Base-by-base conservation (phyloP, 2,113 vertebrate genomes). In the Papio anubis region DNA sequence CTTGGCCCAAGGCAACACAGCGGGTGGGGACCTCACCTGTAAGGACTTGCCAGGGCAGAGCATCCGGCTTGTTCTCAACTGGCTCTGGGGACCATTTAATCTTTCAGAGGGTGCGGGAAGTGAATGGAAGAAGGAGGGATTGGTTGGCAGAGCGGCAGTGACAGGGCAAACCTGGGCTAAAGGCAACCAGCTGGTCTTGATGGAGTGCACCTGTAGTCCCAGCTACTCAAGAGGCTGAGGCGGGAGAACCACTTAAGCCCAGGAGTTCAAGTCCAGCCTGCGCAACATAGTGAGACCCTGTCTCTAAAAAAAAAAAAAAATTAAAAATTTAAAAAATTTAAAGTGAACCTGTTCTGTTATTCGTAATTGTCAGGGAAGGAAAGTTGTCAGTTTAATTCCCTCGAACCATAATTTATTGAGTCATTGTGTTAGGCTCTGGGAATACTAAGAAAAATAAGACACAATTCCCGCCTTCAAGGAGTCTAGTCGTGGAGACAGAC, bases 1-100 rank as follows among this genome's bases (percentile, higher is more conserved):
- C 18, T 3, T 21, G n/a, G n/a, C 25, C 30, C 48, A 17, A n/a
- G 52, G n/a, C 0, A 1, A 61, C 18, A 1, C 61, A 25, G 70
- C 0, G 1, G 48, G 25, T 81, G 72, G 43, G 73, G 57, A 30
- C 68, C 43, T 93, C 88, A 25, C 32, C 80, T 66, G 20, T 13
- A 57, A 89, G 45, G 25, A 30, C 30, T 13, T 10, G 23, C 30
- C 0, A 1, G 18, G 13, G 59, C n/a, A 57, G 12, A n/a, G 25
- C 4, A 25, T 35, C 55, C 5, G 11, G 3, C 21, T 50, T 23
- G 12, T 27, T 89, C 78, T 73, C 20, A 20, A 6, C 25, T 40
- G 32, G 32, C 1, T 2, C 18, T n/a, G 43, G 88, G 79, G 52
- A 68, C n/a, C 21, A 27, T 78, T 72, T 66, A 35, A 13, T 61